Base-by-base conservation (phyloP, 92 coral and sea anemone genomes). In the Bergia puertoricense region DNA sequence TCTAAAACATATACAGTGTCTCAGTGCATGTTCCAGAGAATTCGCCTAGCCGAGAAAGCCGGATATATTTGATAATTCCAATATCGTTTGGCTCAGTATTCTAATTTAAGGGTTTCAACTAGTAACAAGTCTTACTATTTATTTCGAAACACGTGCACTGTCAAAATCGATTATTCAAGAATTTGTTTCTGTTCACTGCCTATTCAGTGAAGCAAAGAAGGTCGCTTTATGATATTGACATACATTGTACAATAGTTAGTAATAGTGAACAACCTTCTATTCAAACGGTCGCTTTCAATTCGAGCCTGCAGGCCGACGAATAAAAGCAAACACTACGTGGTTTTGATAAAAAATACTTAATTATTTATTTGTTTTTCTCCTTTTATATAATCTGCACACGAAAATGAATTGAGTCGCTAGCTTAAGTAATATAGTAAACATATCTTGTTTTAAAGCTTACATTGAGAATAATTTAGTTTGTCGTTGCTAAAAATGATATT, bases 121-220 rank as follows among this genome's bases (percentile, higher is more conserved):
- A 44, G 1, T 42, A n/a, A 39, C 3, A 10, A 11, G 10, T 43
- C 23, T 1, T 30, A 11, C 13, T 56, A 23, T 59, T 18, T 9
- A 40, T 18, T 65, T 18, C 41, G 30, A 13, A 37, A 30, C 79
- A 84, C 87, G 45, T 50, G 65, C 62, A 13, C 79, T 0, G 59
- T 40, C 20, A 69, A 71, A 46, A 54, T 76, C 79, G 54, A 36
- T 42, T 42, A 76, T 76, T 76, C 36, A 42, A 76, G 13, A 15
- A 42, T 15, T 76, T n/a, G 79, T 76, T 42, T 76, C 79, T 42
- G 79, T 42, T 76, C 48, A 76, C 79, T 76, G 79, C 23, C 42
- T 42, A 8, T 30, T 76, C 51, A 76, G 23, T 23, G 48, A 76
- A n/a, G 79, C 51, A 76, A 30, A 45, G 69, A 62, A 76, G 8